Conservation (phyloP, 1,140 invertebrate genomes). For the Argopecten irradians region DNA sequence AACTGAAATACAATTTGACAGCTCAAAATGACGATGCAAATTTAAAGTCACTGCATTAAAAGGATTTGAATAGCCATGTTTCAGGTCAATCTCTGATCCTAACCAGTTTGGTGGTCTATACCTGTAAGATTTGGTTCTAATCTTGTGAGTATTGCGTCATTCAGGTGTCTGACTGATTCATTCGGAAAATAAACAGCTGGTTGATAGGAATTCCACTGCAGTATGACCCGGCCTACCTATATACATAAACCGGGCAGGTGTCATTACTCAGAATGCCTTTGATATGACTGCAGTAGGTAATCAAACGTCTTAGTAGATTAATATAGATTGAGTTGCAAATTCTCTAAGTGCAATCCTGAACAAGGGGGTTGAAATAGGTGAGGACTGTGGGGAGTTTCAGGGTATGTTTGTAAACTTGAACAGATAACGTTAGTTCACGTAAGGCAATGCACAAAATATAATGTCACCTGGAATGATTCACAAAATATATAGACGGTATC, state of each 20-base stretch:
- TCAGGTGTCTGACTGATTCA: neutral
- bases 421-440: neutral
- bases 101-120: neutral
- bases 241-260: conserved; percentile 17
- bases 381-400: neutral
- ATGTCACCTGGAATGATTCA: neutral
- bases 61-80: neutral
- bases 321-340: neutral
- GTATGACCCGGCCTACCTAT: neutral
- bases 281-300: neutral
- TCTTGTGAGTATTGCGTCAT: neutral
- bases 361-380: neutral
- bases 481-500: too few species aligned
- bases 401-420: neutral
- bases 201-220: neutral
- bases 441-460: neutral
- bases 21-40: too few species aligned
- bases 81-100: neutral
- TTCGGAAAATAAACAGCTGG: conserved; percentile 9
- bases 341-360: neutral
- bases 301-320: neutral
- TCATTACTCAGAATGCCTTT: neutral
- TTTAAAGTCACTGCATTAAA: too few species aligned
- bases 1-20: too few species aligned
- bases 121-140: neutral